Evolutionary conservation across 2,797 vertebrate genomes (phyloP).

Genomic region (Synaphobranchus kaupii): DNA sequence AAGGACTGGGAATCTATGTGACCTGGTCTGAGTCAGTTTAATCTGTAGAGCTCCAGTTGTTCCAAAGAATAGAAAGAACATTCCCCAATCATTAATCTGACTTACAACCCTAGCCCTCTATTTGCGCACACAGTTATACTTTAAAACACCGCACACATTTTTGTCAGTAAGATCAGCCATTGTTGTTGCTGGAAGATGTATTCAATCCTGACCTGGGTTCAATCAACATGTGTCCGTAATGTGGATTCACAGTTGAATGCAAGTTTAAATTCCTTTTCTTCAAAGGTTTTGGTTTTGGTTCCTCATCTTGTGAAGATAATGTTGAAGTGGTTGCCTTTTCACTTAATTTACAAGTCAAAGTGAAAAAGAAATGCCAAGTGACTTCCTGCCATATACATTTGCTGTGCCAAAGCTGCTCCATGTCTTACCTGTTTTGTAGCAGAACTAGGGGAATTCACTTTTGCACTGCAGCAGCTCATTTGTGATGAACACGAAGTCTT

Average conservation of each 20-base stretch:
- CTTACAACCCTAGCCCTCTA: neutral
- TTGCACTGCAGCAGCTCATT: conserved; percentile 55
- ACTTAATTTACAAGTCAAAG: neutral
- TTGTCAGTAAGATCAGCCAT: neutral
- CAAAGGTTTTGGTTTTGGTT: neutral
- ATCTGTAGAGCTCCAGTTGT: neutral
- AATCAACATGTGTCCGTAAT: neutral
- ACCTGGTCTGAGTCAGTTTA: neutral
- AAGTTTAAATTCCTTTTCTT: neutral
- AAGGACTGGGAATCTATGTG: neutral
- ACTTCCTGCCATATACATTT: neutral
- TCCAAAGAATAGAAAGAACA: neutral
- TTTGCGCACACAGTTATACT: neutral
- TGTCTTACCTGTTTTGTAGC: conserved; percentile 64
- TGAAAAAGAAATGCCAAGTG: neutral
- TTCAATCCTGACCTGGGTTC: neutral
- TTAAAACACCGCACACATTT: neutral
- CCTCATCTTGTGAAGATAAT: neutral
- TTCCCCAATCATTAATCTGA: neutral
- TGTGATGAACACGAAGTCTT: conserved; percentile 60
- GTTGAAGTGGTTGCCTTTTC: neutral
- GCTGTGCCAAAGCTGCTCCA: neutral
- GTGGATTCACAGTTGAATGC: neutral
- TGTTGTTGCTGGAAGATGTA: too few species aligned
- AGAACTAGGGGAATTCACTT: conserved; percentile 58